Conservation (phyloP, 2,888 invertebrate species). For the Campoplex capitator region DNA sequence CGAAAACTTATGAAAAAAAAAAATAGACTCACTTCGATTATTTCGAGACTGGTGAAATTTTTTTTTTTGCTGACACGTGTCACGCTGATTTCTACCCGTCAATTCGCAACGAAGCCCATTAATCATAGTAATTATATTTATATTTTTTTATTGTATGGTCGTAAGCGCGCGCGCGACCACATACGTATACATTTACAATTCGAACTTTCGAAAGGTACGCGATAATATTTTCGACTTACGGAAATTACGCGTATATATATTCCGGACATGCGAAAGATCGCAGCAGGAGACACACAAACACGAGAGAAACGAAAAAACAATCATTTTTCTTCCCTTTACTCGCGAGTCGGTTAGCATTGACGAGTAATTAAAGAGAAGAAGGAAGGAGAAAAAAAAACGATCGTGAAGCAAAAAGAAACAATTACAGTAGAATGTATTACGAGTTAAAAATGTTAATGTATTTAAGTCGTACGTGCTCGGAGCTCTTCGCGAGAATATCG, state of each 20-base stretch:
- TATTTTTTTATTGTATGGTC: background rate
- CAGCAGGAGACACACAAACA: background rate
- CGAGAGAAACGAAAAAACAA: background rate
- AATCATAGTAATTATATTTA: slow-evolving; percentile 10
- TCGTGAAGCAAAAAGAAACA: slow-evolving; percentile 4
- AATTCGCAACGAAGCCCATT: background rate
- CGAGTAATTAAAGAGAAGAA: background rate
- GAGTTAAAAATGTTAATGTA: slow-evolving; percentile 24
- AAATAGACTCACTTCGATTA: background rate
- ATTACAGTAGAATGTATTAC: slow-evolving; percentile 11
- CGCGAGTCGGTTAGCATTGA: slow-evolving; percentile 9
- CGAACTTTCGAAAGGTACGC: slow-evolving; percentile 17
- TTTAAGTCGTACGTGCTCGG: background rate
- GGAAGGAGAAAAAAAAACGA: background rate
- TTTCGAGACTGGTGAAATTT: background rate
- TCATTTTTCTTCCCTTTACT: background rate
- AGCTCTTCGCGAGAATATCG: slow-evolving; percentile 37
- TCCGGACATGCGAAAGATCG: background rate
- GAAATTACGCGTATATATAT: slow-evolving; percentile 25
- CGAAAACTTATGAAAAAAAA: background rate
- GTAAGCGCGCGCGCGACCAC: background rate
- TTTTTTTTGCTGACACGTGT: background rate
- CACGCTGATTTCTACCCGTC: background rate
- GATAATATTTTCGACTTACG: slow-evolving; percentile 18
- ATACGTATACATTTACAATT: background rate